Evolutionary conservation across 2,113 vertebrate species (phyloP).

Genomic region (Ailuropoda melanoleuca): DNA sequence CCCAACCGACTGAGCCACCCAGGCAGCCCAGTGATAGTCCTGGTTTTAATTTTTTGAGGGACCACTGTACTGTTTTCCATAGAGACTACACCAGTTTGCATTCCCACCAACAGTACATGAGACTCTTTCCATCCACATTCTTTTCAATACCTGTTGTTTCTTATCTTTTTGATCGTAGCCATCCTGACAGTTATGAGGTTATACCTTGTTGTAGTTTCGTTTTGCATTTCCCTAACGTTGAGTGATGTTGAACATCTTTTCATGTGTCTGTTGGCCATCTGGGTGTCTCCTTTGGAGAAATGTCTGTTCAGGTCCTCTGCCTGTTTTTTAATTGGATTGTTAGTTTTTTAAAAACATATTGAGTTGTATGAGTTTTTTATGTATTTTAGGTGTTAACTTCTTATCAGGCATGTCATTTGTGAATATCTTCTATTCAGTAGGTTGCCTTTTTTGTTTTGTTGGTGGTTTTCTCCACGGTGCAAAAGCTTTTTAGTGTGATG

Average conservation of each 20-base stretch:
- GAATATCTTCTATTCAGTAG: not conserved
- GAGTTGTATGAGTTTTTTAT: not conserved
- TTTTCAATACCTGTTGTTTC: not conserved
- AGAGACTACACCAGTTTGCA: not conserved
- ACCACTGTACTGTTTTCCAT: not conserved
- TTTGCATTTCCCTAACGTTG: not conserved
- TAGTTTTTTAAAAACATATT: not conserved
- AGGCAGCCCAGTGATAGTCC: not conserved
- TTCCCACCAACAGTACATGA: not conserved
- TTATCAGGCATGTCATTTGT: not conserved
- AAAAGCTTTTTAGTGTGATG: not conserved
- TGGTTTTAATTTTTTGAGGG: not conserved
- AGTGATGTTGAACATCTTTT: not conserved
- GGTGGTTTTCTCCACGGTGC: not conserved
- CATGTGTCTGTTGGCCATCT: not conserved
- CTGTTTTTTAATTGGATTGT: not conserved
- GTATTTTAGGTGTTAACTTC: not conserved
- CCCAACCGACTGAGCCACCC: too few relatives aligned
- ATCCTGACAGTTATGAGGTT: not conserved
- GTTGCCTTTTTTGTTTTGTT: not conserved
- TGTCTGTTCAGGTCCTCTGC: not conserved
- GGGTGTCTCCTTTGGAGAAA: not conserved
- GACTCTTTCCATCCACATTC: not conserved
- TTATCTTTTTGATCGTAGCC: not conserved
- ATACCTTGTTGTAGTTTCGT: not conserved